Evolutionary conservation across 2,888 invertebrate species (phyloP).

Genomic region (Steinernema hermaphroditum): DNA sequence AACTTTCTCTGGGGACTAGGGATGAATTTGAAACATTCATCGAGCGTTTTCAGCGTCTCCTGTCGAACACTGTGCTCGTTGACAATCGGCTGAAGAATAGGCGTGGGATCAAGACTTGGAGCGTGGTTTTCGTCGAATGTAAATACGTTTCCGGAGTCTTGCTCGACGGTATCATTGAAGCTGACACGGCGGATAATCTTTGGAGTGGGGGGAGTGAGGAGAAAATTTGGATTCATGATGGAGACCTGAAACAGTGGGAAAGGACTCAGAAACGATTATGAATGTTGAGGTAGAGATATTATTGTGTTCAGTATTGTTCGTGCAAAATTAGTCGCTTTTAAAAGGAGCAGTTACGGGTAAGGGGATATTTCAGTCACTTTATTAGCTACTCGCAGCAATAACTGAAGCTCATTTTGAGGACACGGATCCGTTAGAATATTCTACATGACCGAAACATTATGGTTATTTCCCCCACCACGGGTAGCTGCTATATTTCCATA

Average conservation of each 20-base stretch:
- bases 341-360: no score
- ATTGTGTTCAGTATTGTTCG: no score
- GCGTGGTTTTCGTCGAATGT: not conserved
- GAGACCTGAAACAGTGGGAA: not conserved
- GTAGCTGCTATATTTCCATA: no score
- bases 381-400: no score
- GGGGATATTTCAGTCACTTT: no score
- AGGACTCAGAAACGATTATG: no score
- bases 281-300: no score
- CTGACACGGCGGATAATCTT: not conserved
- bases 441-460: no score
- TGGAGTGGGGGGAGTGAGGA: not conserved
- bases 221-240: not conserved
- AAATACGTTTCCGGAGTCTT: not conserved
- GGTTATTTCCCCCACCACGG: no score
- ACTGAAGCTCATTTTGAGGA: no score
- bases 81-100: constrained; percentile 2
- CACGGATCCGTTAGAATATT: no score
- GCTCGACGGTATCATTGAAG: not conserved
- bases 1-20: not conserved
- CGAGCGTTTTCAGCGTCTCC: constrained; percentile 6
- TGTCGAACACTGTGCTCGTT: not conserved
- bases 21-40: not conserved
- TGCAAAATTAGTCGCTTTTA: no score
- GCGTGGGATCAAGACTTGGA: not conserved